Conservation (phyloP, 2,113 vertebrate genomes). For the Gasterosteus aculeatus region DNA sequence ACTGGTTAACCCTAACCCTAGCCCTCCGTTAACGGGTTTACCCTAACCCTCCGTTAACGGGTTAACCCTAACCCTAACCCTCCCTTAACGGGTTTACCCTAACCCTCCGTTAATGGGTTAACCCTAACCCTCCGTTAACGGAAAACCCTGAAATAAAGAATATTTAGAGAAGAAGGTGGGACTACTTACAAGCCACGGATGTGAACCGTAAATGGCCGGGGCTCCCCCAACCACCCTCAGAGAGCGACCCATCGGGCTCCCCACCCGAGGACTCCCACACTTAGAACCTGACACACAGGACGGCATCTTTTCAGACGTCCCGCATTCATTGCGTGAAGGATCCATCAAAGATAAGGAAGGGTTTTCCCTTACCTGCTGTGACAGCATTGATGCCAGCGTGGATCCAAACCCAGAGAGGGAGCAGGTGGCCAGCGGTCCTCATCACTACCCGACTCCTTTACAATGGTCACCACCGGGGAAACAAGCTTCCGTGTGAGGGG, state of each 20-base stretch:
- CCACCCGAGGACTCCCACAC: conserved; percentile 75
- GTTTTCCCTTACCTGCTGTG: conserved; percentile 51
- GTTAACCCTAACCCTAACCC: no score
- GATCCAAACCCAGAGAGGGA: conserved; percentile 59
- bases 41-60: no score
- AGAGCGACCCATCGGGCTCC: conserved; percentile 64
- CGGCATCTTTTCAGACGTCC: neutral
- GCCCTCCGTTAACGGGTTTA: no score
- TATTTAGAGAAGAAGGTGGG: neutral
- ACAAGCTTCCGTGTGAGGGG: conserved; percentile 18
- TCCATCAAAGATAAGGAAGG: neutral
- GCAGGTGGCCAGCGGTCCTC: conserved; percentile 64
- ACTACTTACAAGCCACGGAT: conserved; percentile 86
- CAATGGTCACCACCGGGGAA: conserved; percentile 31
- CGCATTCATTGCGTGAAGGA: neutral
- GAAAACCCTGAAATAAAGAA: neutral
- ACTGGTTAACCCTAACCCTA: no score
- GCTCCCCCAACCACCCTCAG: conserved; percentile 85
- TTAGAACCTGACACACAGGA: conserved; percentile 68
- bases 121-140: neutral
- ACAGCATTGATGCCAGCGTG: conserved; percentile 23
- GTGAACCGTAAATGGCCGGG: conserved; percentile 80
- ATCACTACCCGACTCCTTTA: conserved; percentile 61
- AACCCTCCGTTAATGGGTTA: neutral
- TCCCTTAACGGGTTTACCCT: neutral